These are phyloP conservation scores for Eleginops maclovinus DNA, from an alignment of 2,113 vertebrate species.

Conservation along the genomic window DNA sequence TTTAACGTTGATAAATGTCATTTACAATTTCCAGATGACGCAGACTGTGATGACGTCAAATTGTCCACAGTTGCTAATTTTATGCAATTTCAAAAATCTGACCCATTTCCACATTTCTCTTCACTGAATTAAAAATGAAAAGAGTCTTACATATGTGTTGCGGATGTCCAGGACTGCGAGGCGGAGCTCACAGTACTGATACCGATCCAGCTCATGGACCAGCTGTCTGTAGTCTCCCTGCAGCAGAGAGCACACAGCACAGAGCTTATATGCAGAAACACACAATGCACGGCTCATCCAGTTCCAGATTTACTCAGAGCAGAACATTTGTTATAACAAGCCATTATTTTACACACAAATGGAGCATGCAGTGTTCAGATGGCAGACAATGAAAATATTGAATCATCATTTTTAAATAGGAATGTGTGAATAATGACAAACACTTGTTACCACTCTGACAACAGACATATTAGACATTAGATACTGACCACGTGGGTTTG, in stretches of 20 bases:
- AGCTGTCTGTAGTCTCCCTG: slow-evolving; percentile 92
- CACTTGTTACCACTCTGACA: neutral
- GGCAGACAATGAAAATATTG: neutral
- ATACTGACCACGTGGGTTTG: slow-evolving; percentile 89
- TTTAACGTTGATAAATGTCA: neutral
- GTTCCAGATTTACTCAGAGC: no score
- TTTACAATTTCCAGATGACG: neutral
- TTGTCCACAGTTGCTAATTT: neutral
- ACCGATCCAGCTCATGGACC: slow-evolving; percentile 90
- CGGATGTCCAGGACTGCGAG: slow-evolving; percentile 89
- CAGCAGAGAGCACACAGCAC: slow-evolving; percentile 7
- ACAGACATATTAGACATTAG: neutral
- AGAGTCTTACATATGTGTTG: slow-evolving; percentile 88
- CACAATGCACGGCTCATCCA: neutral
- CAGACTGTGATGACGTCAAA: no score
- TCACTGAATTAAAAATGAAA: neutral
- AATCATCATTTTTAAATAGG: no score
- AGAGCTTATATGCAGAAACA: neutral
- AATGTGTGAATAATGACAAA: no score
- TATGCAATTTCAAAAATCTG: neutral
- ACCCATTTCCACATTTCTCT: neutral
- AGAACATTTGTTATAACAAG: no score
- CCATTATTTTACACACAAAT: no score
- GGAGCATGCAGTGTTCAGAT: neutral
- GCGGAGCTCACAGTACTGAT: slow-evolving; percentile 88